phyloP scores from a whole-genome alignment of 92 coral and sea anemone species.

The Montipora capitata region DNA sequence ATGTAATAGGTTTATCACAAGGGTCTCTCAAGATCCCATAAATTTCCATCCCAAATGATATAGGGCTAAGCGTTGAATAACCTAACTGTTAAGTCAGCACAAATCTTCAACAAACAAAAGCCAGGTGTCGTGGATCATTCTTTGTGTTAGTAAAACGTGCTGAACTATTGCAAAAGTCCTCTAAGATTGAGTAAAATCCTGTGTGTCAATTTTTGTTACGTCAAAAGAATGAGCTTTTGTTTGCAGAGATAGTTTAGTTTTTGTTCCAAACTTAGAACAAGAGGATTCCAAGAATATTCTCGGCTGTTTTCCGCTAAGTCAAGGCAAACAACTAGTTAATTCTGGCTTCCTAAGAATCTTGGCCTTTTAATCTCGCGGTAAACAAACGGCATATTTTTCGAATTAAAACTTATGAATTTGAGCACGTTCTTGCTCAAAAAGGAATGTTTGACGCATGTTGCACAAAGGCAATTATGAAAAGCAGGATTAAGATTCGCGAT shows the following conservation, averaged over 20 bases:
- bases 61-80: not conserved
- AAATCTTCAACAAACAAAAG: constrained; percentile 1
- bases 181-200: not conserved
- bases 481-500: too few relatives aligned
- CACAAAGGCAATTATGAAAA: too few relatives aligned
- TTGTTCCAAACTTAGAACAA: not conserved
- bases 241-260: not conserved
- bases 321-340: constrained; percentile 7
- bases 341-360: not conserved
- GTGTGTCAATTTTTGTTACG: not conserved
- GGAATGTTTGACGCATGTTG: not conserved
- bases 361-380: constrained; percentile 19
- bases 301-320: constrained; percentile 6
- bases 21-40: too few relatives aligned
- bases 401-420: constrained; percentile 3
- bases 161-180: not conserved
- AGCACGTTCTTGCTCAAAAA: constrained; percentile 19
- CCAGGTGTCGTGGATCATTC: not conserved
- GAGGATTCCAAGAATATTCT: constrained; percentile 33
- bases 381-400: constrained; percentile 40
- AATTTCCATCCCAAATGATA: too few relatives aligned
- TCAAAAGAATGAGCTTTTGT: not conserved
- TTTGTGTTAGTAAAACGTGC: not conserved
- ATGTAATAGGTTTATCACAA: too few relatives aligned
- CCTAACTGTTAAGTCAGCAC: not conserved